Base-by-base conservation (phyloP, 2,113 vertebrate genomes). In the Puffinus mauretanicus region DNA sequence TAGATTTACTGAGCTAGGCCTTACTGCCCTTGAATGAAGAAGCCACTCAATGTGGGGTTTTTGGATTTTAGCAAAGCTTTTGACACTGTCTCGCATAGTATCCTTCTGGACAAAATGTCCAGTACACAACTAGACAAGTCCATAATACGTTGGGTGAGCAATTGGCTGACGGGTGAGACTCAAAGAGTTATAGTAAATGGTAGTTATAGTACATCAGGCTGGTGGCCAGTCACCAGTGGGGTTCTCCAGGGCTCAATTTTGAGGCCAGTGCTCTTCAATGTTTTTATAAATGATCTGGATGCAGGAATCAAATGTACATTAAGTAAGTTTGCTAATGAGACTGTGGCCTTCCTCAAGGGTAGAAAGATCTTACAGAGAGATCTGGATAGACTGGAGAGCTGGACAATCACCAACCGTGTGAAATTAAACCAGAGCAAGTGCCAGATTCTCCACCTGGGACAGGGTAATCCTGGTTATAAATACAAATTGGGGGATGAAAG, bases 91-190 rank as follows among this genome's bases (percentile, higher is more conserved):
- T 66, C 0, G 0, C 20, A 51, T 6, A 27, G 3, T 22, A 32
- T 24, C 26, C 22, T 64, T 83, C 27, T 82, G 16, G n/a, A 54
- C 6, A 78, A 85, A 93, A 69, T 34, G 7, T 40, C 10, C 44
- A 60, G 10, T 24, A 78, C 12, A 27, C 4, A 40, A 2, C 8
- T 61, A 55, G 27, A 47, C 2, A 54, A 62, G 22, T 67, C 36
- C 13, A 29, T 44, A 20, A 24, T 1, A 55, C 2, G 2, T 11
- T 25, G 5, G 11, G 5, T 65, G 21, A 82, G 44, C 16, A 75
- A 42, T 3, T 55, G 46, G 1, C 8, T 75, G 16, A 16, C 2
- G 0, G 9, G 6, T 42, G 2, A 0, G 29, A 14, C 36, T 57
- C 17, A 46, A 78, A 69, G 11, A 4, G 10, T 66, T 67, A 10